Conservation (phyloP, 2,888 invertebrate species). For the Eupelmus urozonus region DNA sequence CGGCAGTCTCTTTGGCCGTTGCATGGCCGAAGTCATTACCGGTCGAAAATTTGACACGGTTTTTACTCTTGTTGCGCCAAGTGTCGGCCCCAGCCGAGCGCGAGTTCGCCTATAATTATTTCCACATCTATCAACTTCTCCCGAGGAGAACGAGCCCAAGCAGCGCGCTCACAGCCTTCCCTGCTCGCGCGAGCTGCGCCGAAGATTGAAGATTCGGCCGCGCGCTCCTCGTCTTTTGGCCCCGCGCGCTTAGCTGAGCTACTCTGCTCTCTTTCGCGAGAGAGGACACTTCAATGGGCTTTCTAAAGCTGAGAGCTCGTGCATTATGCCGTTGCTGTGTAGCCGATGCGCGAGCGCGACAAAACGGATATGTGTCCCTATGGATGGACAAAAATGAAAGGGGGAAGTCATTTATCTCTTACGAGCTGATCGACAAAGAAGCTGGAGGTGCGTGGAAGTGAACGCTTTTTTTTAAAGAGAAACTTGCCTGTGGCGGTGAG, state of each 20-base stretch:
- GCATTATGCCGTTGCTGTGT: background rate
- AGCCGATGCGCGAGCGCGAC: conserved; percentile 1
- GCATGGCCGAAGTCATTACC: conserved; percentile 75
- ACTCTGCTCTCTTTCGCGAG: conserved; percentile 33
- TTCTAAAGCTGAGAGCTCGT: background rate
- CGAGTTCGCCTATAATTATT: conserved; percentile 76
- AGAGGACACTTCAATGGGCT: conserved; percentile 28
- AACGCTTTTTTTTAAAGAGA: too few relatives aligned
- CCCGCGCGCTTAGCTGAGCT: too few relatives aligned
- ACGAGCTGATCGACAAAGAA: conserved; percentile 30
- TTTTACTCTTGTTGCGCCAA: conserved; percentile 72
- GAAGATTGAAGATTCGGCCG: conserved; percentile 55
- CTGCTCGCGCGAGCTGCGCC: conserved; percentile 11
- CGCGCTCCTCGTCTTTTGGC: conserved; percentile 43
- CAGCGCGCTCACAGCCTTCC: background rate
- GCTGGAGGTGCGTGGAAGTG: background rate
- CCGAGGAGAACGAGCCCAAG: conserved; percentile 5
- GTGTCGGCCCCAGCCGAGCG: conserved; percentile 48
- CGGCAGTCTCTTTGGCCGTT: conserved; percentile 66
- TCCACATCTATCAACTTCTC: conserved; percentile 74
- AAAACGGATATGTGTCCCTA: conserved; percentile 22
- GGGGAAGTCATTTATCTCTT: conserved; percentile 42
- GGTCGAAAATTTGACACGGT: conserved; percentile 75
- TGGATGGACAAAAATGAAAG: conserved; percentile 14
- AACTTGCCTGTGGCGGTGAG: too few relatives aligned